Evolutionary conservation across 2,113 vertebrate genomes (phyloP), one percentile per base, ranked within the genome.

Genomic region (Phylloscopus trochiloides): DNA sequence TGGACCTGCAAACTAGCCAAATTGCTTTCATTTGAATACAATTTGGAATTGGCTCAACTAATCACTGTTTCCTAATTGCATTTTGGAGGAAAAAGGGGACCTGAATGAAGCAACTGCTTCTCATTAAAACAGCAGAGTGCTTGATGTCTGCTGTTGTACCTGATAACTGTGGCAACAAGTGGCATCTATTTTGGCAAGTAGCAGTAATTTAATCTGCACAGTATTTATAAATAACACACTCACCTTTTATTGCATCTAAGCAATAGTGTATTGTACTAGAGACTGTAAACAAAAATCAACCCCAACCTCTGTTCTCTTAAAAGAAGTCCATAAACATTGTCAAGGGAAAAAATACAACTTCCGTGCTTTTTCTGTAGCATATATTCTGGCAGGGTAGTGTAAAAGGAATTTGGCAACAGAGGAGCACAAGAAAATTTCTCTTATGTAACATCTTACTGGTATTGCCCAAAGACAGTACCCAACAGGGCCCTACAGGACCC

Each of bases 31-130:
- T 98, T 98, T 98, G 92, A 98, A 98, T 97, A 96, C 17, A 80
- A 96, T 97, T 98, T 98, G 97, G 98, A 98, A 97, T 75, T 90
- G 81, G 85, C 95, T 98, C 97, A 98, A 96, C 96, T 98, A 98
- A 98, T 98, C 97, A 96, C 95, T 91, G 80, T 92, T 95, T 91
- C 94, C 92, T 98, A 98, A 98, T 98, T 98, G 97, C 96, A 95
- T 97, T 98, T 98, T 87, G 74, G 95, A 97, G 75, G 79, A 90
- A 94, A 97, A 93, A 96, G 67, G 92, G 70, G 94, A 96, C 85
- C 89, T 78, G 90, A 97, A 95, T 94, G 88, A 92, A 96, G 80
- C 72, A 76, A 95, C 88, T 40, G 90, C 80, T 95, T 97, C 96
- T 98, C 96, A 97, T 98, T 97, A 97, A 92, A 97, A 92, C 66